Base-by-base conservation (phyloP, 2,888 invertebrate genomes). In the Idaea biselata region DNA sequence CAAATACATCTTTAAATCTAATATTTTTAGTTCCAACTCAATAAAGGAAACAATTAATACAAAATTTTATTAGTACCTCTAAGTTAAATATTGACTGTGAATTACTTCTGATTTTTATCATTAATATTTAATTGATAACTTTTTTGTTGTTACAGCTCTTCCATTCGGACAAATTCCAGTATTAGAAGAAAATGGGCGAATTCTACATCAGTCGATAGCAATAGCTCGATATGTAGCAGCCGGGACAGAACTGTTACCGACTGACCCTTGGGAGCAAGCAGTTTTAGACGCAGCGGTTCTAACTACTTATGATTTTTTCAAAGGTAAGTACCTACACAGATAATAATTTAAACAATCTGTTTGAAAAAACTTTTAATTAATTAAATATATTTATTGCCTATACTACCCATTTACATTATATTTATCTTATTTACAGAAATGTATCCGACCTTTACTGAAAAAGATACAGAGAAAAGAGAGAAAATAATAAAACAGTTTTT, bases 211-310 rank as follows among this genome's bases (percentile, higher is more conserved):
- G 71, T 88, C 89, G 0, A 59, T 89, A 18, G 93, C 94, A 33
- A 94, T 94, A 59, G 87, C 89, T 53, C 93, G 94, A 60, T 94
- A 92, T 71, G 72, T 94, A 1, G 94, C 92, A 1, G 85, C 83
- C 62, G 87, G 90, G 71, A 84, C 85, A 32, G 83, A 89, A 31
- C 83, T 94, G 1, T 82, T 93, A 55, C 93, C 94, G 0, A 71
- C 78, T 0, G 88, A 93, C 65, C 89, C 92, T 1, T 84, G 91
- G 79, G 87, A 93, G 55, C 90, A 93, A 65, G 84, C 93, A 3
- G 77, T 90, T 3, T 80, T 93, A 60, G 94, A 94, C 61, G 84
- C 88, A 17, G 68, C 82, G 0, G 90, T 87, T 0, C 89, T 89
- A 57, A 89, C 82, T 58, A 78, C 93, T 57, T 92, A 92, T 32